Evolutionary conservation across 2,797 vertebrate species (phyloP), one percentile per base, ranked within the genome.

Genomic region (Scleropages formosus): DNA sequence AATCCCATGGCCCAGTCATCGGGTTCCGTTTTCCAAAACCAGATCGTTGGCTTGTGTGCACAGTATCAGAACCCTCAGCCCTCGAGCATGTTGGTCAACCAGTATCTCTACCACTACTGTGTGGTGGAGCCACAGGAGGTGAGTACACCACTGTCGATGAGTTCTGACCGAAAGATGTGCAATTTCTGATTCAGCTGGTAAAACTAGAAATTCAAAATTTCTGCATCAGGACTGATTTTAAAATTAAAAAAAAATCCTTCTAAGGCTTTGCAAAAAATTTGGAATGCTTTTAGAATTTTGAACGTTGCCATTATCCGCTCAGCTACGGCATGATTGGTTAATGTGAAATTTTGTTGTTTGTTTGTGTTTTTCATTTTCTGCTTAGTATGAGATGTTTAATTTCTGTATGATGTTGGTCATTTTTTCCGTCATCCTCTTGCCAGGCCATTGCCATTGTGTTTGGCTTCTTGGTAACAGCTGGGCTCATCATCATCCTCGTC

Each of bases 121-220:
- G 95, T 97, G 39, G 92, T 97, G 83, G 96, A 97, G 78, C 94
- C 95, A 0, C 95, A 97, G 63, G 96, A 97, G 95, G 96, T 96
- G 84, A 87, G 78, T 15, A 44, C n/a, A 6, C 53, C 15, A 12
- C n/a, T 10, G 26, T 4, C 61, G 61, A 13, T 22, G 1, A 60
- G 18, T 13, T 58, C 58, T 58, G 53, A 58, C 58, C 12, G 53
- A n/a, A n/a, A 0, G 0, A 60, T 8, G 18, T n/a, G n/a, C n/a
- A n/a, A 51, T 60, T 60, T 13, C 13, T 15, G n/a, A n/a, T 61
- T 61, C 9, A 4, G 20, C 18, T 61, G 22, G 20, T 61, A 61
- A 61, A 53, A 56, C n/a, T n/a, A n/a, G n/a, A n/a, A n/a, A n/a
- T n/a, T n/a, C 11, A 56, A 56, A 53, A 53, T 53, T 7, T n/a